Percentiles rank a stretch among this genome's conserved stretches.
These are phyloP conservation scores for Malthinus flaveolus DNA, from an alignment of 2,888 invertebrate species.

Conservation along the genomic window DNA sequence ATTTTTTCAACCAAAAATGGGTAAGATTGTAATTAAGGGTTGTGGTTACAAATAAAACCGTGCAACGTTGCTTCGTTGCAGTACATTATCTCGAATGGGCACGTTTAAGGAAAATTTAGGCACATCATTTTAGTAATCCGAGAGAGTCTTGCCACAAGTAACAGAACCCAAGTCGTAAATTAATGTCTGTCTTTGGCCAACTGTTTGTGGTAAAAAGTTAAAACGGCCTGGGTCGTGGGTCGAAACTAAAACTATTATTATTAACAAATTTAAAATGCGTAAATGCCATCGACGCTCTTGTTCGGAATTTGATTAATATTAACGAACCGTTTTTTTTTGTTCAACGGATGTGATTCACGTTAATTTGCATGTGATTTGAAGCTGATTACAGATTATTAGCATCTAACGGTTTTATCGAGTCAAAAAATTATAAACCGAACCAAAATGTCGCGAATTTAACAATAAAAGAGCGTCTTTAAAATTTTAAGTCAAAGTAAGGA, in stretches of 20 bases:
- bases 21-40: slow-evolving; percentile 13
- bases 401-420: too few relatives aligned
- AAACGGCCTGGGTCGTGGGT: background rate
- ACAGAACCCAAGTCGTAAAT: background rate
- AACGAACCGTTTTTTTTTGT: slow-evolving; percentile 3
- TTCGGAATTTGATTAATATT: background rate
- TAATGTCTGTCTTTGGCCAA: background rate
- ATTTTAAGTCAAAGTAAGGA: background rate
- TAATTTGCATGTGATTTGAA: slow-evolving; percentile 13
- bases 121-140: slow-evolving; percentile 11
- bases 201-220: background rate
- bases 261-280: too few relatives aligned
- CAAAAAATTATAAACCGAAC: too few relatives aligned
- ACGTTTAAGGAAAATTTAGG: slow-evolving; percentile 12
- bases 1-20: background rate
- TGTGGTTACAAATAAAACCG: slow-evolving; percentile 22
- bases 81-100: slow-evolving; percentile 25
- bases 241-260: too few relatives aligned
- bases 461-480: background rate
- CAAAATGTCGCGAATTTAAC: too few relatives aligned
- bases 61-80: slow-evolving; percentile 22
- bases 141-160: slow-evolving; percentile 5
- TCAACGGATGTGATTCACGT: slow-evolving; percentile 13
- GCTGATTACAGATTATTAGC: background rate
- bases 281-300: too few relatives aligned